Conservation (phyloP, 1,140 invertebrate genomes). For the Zaprionus davidi region DNA sequence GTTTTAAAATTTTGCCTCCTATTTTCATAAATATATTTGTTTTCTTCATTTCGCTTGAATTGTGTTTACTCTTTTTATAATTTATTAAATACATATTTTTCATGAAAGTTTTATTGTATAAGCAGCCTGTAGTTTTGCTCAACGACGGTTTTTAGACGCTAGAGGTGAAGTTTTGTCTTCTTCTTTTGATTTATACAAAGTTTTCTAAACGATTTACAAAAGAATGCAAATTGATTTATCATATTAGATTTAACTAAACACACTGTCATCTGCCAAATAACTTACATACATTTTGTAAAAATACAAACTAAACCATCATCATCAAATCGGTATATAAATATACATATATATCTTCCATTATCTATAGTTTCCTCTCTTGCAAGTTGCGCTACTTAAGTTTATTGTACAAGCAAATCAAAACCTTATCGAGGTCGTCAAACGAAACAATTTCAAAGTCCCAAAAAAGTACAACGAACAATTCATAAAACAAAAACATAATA, state of each 20-base stretch:
- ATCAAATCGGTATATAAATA: slow-evolving; percentile 36
- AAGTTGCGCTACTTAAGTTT: slow-evolving; percentile 69
- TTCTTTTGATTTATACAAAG: slow-evolving; percentile 68
- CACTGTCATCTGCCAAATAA: slow-evolving; percentile 34
- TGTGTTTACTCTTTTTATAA: slow-evolving; percentile 37
- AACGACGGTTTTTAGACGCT: slow-evolving; percentile 74
- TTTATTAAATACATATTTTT: slow-evolving; percentile 57
- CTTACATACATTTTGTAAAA: slow-evolving; percentile 54
- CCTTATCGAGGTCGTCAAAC: slow-evolving; percentile 29
- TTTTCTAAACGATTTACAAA: slow-evolving; percentile 63
- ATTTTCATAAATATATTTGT: slow-evolving; percentile 48
- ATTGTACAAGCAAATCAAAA: slow-evolving; percentile 73
- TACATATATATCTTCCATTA: slow-evolving; percentile 51
- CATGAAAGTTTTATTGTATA: slow-evolving; percentile 69
- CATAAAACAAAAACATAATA: slow-evolving; percentile 39
- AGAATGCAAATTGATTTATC: slow-evolving; percentile 38
- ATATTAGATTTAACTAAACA: slow-evolving; percentile 31
- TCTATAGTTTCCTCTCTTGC: slow-evolving; percentile 42
- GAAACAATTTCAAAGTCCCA: slow-evolving; percentile 42
- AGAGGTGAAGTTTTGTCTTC: slow-evolving; percentile 59
- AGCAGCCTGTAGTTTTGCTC: slow-evolving; percentile 71
- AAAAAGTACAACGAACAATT: slow-evolving; percentile 54
- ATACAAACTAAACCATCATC: slow-evolving; percentile 47
- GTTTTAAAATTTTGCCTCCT: slow-evolving; percentile 63
- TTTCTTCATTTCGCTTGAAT: neutral